phyloP scores from a whole-genome alignment of 2,113 vertebrate species.

The Ptilorrhoa leucosticta region DNA sequence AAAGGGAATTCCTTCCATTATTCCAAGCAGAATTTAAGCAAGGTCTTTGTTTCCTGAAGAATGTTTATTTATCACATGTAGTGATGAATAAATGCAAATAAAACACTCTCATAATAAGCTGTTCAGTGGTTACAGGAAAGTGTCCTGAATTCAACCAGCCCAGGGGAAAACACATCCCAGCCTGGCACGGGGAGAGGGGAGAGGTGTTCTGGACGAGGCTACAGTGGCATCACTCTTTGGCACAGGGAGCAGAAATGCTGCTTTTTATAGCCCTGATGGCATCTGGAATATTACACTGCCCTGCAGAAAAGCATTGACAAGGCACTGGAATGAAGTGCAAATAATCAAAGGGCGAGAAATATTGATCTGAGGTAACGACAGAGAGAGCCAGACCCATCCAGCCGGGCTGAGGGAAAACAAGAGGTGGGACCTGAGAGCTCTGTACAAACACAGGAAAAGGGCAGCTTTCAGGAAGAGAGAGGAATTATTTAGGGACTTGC shows the following conservation, averaged over 20 bases:
- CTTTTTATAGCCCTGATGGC: not conserved
- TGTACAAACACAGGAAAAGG: not conserved
- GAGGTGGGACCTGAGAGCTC: not conserved
- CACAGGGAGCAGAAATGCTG: not conserved
- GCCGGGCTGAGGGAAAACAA: not conserved
- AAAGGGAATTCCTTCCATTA: not conserved
- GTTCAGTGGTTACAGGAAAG: not conserved
- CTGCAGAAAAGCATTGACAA: not conserved
- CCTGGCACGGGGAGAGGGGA: not conserved
- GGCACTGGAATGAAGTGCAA: not conserved
- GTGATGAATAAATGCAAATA: not conserved
- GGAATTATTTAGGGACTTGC: not conserved
- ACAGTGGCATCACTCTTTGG: rapidly evolving
- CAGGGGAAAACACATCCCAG: not conserved
- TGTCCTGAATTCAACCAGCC: not conserved
- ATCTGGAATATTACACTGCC: not conserved
- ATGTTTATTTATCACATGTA: not conserved
- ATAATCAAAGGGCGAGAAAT: not conserved
- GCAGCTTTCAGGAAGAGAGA: not conserved
- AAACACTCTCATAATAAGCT: not conserved
- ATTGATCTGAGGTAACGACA: not conserved
- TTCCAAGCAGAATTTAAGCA: not conserved
- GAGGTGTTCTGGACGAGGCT: not conserved
- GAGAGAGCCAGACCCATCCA: not conserved
- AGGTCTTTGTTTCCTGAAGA: not conserved